Evolutionary conservation across 2,113 vertebrate genomes (phyloP).

Genomic region (Sitta europaea): DNA sequence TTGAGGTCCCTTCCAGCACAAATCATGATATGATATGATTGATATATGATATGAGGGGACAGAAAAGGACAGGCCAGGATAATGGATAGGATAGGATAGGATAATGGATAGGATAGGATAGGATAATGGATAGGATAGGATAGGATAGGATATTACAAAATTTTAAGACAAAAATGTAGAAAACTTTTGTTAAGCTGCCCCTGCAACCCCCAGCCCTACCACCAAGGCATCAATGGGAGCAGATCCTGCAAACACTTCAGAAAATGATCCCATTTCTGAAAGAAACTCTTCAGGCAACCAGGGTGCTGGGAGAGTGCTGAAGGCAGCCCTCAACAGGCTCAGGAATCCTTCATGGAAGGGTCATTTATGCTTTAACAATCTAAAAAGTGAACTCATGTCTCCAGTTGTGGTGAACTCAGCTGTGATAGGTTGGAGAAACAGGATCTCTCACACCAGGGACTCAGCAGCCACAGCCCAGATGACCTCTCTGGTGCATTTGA

Average conservation of each 20-base stretch:
- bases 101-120: not conserved
- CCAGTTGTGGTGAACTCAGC: not conserved
- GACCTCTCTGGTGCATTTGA: fast-evolving
- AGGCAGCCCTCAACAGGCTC: not conserved
- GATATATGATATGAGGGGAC: not conserved
- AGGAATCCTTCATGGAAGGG: not conserved
- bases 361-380: not conserved
- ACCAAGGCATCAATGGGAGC: not conserved
- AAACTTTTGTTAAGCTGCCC: not conserved
- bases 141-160: not conserved
- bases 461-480: not conserved
- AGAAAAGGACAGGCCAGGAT: no score
- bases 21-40: not conserved
- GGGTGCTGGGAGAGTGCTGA: not conserved
- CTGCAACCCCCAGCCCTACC: not conserved
- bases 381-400: fast-evolving
- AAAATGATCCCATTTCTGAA: not conserved
- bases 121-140: not conserved
- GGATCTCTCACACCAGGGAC: not conserved
- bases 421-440: not conserved
- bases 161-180: not conserved
- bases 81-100: not conserved
- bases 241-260: not conserved
- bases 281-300: not conserved
- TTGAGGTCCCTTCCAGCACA: not conserved